These are phyloP conservation scores for Rugalucina vietnamica DNA, from an alignment of 2,888 invertebrate genomes.

Conservation along the genomic window DNA sequence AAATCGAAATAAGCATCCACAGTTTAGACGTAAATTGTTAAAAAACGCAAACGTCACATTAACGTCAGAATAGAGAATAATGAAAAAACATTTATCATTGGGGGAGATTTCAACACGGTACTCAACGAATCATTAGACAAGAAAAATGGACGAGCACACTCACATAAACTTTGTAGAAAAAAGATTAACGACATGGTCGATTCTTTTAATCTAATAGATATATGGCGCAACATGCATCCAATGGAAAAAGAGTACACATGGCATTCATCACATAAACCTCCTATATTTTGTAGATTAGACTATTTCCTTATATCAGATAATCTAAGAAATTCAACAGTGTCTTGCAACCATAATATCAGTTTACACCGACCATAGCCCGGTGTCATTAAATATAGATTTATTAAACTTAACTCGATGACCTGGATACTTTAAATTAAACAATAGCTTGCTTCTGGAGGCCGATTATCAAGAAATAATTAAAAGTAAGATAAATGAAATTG, in stretches of 20 bases:
- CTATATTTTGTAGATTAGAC: neutral
- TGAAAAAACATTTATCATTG: neutral
- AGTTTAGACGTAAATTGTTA: too few relatives aligned
- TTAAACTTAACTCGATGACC: too few relatives aligned
- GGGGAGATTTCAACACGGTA: neutral
- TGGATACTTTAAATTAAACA: neutral
- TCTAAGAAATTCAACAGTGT: too few relatives aligned
- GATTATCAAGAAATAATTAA: neutral
- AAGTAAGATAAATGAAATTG: neutral
- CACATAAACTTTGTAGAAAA: neutral
- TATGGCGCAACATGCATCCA: neutral
- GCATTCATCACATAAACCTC: too few relatives aligned
- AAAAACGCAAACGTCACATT: too few relatives aligned
- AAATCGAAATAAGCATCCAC: too few relatives aligned
- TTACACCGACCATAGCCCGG: too few relatives aligned
- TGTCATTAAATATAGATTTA: too few relatives aligned
- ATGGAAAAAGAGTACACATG: neutral
- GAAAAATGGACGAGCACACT: neutral
- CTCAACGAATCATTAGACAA: neutral
- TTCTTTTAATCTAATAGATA: neutral
- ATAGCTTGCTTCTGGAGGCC: too few relatives aligned
- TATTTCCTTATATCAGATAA: too few relatives aligned
- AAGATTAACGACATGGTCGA: neutral
- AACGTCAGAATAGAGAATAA: too few relatives aligned
- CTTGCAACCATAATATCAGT: too few relatives aligned